Evolutionary conservation across 2,888 invertebrate species (phyloP).

Genomic region (Cristatella mucedo): DNA sequence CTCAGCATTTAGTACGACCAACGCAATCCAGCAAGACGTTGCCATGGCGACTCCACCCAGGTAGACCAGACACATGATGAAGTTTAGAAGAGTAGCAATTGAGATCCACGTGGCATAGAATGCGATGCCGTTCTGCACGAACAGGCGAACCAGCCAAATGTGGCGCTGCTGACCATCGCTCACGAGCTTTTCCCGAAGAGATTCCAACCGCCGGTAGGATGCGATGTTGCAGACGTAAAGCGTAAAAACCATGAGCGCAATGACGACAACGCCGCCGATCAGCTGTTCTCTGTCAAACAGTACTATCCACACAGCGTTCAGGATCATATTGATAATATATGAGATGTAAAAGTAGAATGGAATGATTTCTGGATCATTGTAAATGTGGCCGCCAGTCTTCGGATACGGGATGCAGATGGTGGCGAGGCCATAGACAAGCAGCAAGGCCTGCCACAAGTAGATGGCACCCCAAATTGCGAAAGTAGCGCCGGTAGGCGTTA

Average conservation of each 20-base stretch:
- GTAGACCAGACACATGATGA: constrained; percentile 23
- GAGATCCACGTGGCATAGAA: constrained; percentile 28
- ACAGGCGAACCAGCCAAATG: constrained; percentile 24
- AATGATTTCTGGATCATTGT: constrained; percentile 19
- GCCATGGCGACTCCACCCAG: constrained; percentile 13
- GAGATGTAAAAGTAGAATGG: constrained; percentile 18
- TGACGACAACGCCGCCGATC: constrained; percentile 16
- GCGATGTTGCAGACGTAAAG: constrained; percentile 21
- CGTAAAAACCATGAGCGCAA: constrained; percentile 16
- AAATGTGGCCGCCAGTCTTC: constrained; percentile 18
- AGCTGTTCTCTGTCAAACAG: constrained; percentile 23
- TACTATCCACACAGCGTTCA: constrained; percentile 25
- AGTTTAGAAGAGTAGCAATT: constrained; percentile 26
- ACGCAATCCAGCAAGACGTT: constrained; percentile 18
- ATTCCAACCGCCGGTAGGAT: constrained; percentile 18
- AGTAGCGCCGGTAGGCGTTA: constrained; percentile 29
- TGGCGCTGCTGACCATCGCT: constrained; percentile 17
- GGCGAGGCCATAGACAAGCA: constrained; percentile 22
- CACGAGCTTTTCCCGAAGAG: constrained; percentile 15
- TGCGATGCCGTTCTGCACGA: constrained; percentile 29
- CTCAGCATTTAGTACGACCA: constrained; percentile 19
- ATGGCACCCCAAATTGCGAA: constrained; percentile 27
- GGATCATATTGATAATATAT: constrained; percentile 17
- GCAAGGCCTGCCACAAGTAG: constrained; percentile 25
- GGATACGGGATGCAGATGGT: constrained; percentile 18